A percentile compares a stretch with the other conserved stretches of the same genome.
Conservation (phyloP, 2,888 invertebrate genomes). For the Nymphalis urticae region DNA sequence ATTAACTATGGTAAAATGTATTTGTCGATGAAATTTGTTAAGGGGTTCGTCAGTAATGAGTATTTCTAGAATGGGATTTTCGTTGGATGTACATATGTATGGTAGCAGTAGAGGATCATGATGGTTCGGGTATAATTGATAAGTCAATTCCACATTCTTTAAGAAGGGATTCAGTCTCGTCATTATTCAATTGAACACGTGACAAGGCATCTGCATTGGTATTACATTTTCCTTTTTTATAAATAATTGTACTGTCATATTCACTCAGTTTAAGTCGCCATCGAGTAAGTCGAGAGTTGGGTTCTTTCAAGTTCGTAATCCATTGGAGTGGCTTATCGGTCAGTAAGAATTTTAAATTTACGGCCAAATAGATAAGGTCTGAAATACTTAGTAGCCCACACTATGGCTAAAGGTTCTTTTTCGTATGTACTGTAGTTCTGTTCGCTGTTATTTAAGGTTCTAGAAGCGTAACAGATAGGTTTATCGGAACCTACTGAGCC, state of each 20-base stretch:
- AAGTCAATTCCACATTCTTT: conserved; percentile 1
- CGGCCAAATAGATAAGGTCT: neutral
- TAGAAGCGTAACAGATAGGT: neutral
- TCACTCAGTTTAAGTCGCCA: neutral
- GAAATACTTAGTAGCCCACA: neutral
- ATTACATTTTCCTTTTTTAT: neutral
- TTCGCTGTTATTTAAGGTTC: conserved; percentile 1
- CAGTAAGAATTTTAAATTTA: neutral
- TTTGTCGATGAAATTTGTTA: conserved; percentile 32
- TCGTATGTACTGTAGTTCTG: neutral
- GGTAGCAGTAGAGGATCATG: conserved; percentile 15
- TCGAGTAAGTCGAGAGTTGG: no score
- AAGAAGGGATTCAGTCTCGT: neutral
- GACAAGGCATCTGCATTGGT: conserved; percentile 1
- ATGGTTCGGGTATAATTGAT: conserved; percentile 3
- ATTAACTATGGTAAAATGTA: conserved; percentile 30
- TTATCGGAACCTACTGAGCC: no score
- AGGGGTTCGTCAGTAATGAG: conserved; percentile 34
- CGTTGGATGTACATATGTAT: conserved; percentile 17
- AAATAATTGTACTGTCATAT: conserved; percentile 3
- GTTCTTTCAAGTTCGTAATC: neutral
- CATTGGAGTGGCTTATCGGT: conserved; percentile 3
- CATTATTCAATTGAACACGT: neutral
- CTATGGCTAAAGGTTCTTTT: conserved; percentile 3
- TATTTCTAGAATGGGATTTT: conserved; percentile 23